Evolutionary conservation across 2,113 vertebrate species (phyloP).

Genomic region (Calidris pygmaea): DNA sequence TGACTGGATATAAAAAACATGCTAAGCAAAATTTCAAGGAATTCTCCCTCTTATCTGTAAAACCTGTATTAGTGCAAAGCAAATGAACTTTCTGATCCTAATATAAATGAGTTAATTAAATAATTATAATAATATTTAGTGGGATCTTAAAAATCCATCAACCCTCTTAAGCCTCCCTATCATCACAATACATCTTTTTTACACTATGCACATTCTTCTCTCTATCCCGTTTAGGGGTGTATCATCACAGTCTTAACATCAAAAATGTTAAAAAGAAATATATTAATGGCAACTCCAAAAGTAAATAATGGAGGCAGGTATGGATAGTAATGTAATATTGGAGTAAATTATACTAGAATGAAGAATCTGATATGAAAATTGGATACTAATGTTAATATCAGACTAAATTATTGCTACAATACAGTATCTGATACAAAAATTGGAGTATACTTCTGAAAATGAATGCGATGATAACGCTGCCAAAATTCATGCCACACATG

Average conservation of each 20-base stretch:
- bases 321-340: neutral
- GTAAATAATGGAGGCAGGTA: neutral
- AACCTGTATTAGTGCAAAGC: neutral
- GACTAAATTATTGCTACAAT: neutral
- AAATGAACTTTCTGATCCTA: conserved; percentile 23
- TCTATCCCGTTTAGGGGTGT: neutral
- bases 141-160: neutral
- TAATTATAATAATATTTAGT: conserved; percentile 1
- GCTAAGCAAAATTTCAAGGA: conserved; percentile 1
- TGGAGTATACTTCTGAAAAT: neutral
- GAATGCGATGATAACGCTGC: neutral
- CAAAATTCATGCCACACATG: conserved; percentile 10
- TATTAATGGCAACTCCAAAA: neutral
- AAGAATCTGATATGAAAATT: conserved; percentile 2
- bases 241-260: neutral
- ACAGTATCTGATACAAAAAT: neutral
- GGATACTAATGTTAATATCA: neutral
- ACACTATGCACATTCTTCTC: neutral
- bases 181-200: neutral
- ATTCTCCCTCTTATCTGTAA: neutral
- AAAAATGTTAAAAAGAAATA: neutral
- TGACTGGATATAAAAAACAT: neutral
- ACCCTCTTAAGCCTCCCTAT: neutral
- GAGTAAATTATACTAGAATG: neutral
- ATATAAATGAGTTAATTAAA: conserved; percentile 7